These are phyloP conservation scores for Dascyllus trimaculatus DNA, from an alignment of 2,113 vertebrate species.

Conservation along the genomic window DNA sequence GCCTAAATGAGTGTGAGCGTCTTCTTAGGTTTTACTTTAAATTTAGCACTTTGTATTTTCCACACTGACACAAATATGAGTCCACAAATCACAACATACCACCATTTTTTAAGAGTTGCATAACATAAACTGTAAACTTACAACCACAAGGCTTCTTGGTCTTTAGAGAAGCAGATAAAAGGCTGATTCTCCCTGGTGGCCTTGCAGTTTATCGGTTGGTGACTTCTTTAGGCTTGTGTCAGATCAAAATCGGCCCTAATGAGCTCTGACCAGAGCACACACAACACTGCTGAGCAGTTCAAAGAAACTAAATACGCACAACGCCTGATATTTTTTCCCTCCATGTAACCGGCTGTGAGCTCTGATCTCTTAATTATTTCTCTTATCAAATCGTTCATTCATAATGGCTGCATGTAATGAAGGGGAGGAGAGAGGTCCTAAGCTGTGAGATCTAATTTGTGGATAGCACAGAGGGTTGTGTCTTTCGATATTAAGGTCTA, in stretches of 20 bases:
- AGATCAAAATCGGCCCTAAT: constrained; percentile 53
- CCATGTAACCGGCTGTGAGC: neutral
- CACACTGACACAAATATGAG: neutral
- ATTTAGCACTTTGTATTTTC: neutral
- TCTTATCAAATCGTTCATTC: constrained; percentile 42
- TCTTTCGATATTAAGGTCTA: constrained; percentile 20
- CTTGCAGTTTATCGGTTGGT: neutral
- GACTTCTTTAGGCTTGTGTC: constrained; percentile 31
- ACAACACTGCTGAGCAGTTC: constrained; percentile 5
- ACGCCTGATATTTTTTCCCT: neutral
- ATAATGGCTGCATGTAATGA: constrained; percentile 17
- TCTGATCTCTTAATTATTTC: constrained; percentile 56
- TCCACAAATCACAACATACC: neutral
- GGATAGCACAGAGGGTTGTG: constrained; percentile 10
- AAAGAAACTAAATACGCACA: constrained; percentile 31
- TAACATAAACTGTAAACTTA: neutral
- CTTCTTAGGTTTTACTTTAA: neutral
- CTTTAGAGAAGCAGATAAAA: constrained; percentile 35
- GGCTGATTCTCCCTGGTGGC: constrained; percentile 10
- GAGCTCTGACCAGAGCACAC: constrained; percentile 48
- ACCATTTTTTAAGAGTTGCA: no score
- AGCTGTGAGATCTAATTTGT: constrained; percentile 19
- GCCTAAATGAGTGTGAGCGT: no score
- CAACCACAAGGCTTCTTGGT: neutral
- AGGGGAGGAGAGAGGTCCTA: constrained; percentile 16